Evolutionary conservation across 2,113 vertebrate species (phyloP).

Genomic region (Antigone vipio): DNA sequence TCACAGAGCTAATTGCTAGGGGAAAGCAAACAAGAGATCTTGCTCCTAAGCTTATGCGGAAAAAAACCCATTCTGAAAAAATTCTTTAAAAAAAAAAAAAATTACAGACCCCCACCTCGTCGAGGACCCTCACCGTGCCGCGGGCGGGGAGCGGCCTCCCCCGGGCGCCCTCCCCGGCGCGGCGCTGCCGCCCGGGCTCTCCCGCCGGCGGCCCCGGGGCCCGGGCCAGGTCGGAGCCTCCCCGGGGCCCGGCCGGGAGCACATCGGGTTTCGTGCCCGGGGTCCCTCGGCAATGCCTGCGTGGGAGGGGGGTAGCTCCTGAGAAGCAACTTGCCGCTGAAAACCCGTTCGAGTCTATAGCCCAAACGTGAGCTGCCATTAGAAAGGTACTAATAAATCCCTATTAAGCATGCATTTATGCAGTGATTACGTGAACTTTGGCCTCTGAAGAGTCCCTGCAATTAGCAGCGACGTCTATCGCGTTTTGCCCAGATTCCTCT

Average conservation of each 20-base stretch:
- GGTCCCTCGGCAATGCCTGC: not conserved
- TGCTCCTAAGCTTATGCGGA: fast-evolving
- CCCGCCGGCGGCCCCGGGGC: too few relatives aligned
- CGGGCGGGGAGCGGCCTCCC: not conserved
- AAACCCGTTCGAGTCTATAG: not conserved
- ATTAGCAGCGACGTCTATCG: constrained; percentile 63
- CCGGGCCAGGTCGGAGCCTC: not conserved
- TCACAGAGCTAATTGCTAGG: not conserved
- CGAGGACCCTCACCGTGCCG: too few relatives aligned
- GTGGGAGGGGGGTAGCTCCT: not conserved
- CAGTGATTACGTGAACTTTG: constrained; percentile 75
- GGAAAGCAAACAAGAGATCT: not conserved
- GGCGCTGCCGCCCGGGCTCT: not conserved
- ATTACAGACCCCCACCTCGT: fast-evolving
- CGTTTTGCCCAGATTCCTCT: not conserved
- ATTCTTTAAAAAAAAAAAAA: not conserved
- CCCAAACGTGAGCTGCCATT: constrained; percentile 65
- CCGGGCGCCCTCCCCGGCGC: fast-evolving
- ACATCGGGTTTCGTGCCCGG: not conserved
- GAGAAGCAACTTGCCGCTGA: not conserved
- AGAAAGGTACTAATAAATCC: constrained; percentile 69
- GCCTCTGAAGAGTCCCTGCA: constrained; percentile 70
- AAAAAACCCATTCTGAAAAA: not conserved
- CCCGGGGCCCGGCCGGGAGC: not conserved
- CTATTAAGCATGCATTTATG: constrained; percentile 75